Conservation (phyloP, 2,113 vertebrate species). For the Sinocyclocheilus grahami region DNA sequence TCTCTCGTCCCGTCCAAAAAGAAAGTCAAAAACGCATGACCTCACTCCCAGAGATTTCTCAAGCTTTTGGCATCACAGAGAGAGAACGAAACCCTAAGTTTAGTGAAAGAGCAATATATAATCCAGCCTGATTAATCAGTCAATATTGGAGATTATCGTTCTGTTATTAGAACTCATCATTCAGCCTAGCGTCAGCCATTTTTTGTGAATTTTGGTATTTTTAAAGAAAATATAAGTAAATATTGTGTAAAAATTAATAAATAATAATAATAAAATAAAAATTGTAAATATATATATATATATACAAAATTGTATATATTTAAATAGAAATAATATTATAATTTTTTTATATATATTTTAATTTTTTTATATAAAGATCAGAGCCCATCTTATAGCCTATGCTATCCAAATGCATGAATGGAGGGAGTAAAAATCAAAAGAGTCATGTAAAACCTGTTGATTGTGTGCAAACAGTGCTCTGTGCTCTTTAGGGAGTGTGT, state of each 20-base stretch:
- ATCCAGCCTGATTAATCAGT: background rate
- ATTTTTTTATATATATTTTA: no score
- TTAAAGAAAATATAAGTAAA: background rate
- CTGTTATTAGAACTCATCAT: background rate
- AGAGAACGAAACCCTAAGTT: background rate
- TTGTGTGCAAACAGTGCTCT: constrained; percentile 21
- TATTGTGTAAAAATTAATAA: background rate
- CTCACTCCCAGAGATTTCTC: background rate
- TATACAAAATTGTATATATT: no score
- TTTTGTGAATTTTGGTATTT: background rate
- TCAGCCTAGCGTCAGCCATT: background rate
- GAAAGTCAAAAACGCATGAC: constrained; percentile 2
- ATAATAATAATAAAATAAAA: no score
- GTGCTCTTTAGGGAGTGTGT: constrained; percentile 15
- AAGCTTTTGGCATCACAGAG: background rate
- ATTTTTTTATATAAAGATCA: no score
- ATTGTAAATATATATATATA: no score
- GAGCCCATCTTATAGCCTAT: no score
- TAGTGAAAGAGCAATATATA: background rate
- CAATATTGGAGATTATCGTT: background rate
- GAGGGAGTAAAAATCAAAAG: background rate
- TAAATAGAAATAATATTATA: no score
- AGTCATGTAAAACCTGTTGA: background rate
- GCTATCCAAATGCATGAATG: background rate
- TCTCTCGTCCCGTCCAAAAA: constrained; percentile 5